phyloP scores from a whole-genome alignment of 1,140 invertebrate genomes.

The Drosophila pectinifera region DNA sequence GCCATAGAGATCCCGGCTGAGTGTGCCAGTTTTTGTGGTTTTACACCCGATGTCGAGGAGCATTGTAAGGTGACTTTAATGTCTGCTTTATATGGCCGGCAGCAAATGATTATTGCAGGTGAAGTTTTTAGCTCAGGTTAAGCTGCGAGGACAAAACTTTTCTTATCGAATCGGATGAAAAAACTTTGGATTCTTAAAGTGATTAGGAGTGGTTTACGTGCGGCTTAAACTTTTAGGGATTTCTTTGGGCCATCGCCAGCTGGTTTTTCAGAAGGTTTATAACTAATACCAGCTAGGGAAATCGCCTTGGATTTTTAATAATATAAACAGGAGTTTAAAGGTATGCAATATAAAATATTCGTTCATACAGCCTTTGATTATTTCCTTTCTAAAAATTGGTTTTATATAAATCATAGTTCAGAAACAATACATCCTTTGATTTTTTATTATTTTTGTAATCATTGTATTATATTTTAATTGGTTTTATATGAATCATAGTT shows the following conservation, averaged over 20 bases:
- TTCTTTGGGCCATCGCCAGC: background rate
- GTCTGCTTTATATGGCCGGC: slow-evolving; percentile 57
- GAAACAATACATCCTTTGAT: too few species aligned
- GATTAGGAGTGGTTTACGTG: slow-evolving; percentile 18
- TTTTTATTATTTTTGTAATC: too few species aligned
- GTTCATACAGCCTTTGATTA: too few species aligned
- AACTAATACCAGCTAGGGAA: background rate
- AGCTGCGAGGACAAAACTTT: slow-evolving; percentile 41
- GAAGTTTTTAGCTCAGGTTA: slow-evolving; percentile 40
- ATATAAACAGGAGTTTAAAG: background rate
- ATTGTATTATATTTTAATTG: too few species aligned
- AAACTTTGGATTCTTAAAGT: slow-evolving; percentile 16
- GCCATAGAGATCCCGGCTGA: slow-evolving; percentile 12
- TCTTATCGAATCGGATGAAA: slow-evolving; percentile 39
- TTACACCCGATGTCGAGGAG: slow-evolving; percentile 27
- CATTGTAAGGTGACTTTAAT: slow-evolving; percentile 44
- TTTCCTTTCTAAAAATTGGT: too few species aligned
- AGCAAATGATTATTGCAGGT: slow-evolving; percentile 62
- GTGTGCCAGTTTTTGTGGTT: slow-evolving; percentile 44
- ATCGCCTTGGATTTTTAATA: too few species aligned
- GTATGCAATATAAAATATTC: background rate
- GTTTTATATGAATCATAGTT: too few species aligned
- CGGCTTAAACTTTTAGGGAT: slow-evolving; percentile 8
- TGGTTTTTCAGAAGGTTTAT: too few species aligned
- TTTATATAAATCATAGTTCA: too few species aligned